Conservation (phyloP, 92 coral and sea anemone genomes). For the Blastomussa wellsi region DNA sequence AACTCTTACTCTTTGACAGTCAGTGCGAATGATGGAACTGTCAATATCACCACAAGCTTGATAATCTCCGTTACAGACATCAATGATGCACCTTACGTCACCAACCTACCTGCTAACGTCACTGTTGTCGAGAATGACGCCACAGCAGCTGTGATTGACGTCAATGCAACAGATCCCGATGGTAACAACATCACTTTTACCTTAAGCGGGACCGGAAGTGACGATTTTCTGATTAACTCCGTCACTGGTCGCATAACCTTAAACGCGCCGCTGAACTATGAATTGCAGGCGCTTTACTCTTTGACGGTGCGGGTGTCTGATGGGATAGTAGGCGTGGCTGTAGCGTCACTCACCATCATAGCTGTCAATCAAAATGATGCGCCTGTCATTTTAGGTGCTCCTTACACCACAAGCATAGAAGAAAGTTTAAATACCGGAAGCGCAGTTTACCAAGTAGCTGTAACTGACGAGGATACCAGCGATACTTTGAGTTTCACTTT, state of each 20-base stretch:
- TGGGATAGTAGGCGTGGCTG: slow-evolving; percentile 46
- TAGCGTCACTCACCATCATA: slow-evolving; percentile 35
- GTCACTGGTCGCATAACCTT: slow-evolving; percentile 47
- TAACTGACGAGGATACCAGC: slow-evolving; percentile 37
- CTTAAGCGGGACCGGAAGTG: slow-evolving; percentile 51
- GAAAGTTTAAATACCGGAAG: slow-evolving; percentile 42
- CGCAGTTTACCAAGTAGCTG: slow-evolving; percentile 23
- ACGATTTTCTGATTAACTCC: slow-evolving; percentile 26
- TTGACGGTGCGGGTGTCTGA: slow-evolving; percentile 44
- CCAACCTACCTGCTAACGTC: slow-evolving; percentile 40
- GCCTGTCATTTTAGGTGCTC: slow-evolving; percentile 52
- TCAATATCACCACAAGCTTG: slow-evolving; percentile 29
- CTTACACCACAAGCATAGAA: slow-evolving; percentile 48
- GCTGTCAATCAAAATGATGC: slow-evolving; percentile 51
- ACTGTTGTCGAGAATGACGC: slow-evolving; percentile 53
- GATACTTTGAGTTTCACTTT: slow-evolving; percentile 8
- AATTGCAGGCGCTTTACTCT: slow-evolving; percentile 26
- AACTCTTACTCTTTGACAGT: slow-evolving; percentile 38
- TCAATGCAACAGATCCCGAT: slow-evolving; percentile 60
- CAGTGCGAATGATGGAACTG: slow-evolving; percentile 36
- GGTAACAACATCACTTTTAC: slow-evolving; percentile 36
- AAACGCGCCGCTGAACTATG: slow-evolving; percentile 41
- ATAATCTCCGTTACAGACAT: slow-evolving; percentile 34
- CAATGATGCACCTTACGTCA: slow-evolving; percentile 61
- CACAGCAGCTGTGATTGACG: slow-evolving; percentile 39